These are phyloP conservation scores for Patella pellucida DNA, from an alignment of 2,888 invertebrate genomes.

Conservation along the genomic window DNA sequence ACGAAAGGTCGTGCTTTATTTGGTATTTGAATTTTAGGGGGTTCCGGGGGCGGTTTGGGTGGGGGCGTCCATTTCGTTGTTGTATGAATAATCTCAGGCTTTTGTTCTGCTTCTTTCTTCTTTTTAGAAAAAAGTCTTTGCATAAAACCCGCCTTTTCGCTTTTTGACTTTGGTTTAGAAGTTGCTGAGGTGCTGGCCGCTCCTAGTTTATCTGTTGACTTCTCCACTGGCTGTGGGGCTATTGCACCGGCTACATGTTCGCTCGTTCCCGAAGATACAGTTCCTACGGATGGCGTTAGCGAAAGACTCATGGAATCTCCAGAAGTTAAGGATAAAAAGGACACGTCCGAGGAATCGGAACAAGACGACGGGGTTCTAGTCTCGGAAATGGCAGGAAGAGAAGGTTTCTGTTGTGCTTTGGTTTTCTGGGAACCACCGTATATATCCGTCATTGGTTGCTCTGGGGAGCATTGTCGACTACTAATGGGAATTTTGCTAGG, in stretches of 20 bases:
- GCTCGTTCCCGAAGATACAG: conserved; percentile 21
- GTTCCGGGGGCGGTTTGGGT: conserved; percentile 28
- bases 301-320: conserved; percentile 21
- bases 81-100: conserved; percentile 13
- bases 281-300: conserved; percentile 17
- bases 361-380: conserved; percentile 44
- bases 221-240: conserved; percentile 29
- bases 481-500: conserved; percentile 43
- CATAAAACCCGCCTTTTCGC: conserved; percentile 55
- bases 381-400: conserved; percentile 45
- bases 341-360: conserved; percentile 40
- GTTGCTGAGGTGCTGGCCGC: conserved; percentile 3
- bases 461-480: conserved; percentile 26
- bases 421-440: conserved; percentile 18
- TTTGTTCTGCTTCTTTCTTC: conserved; percentile 46
- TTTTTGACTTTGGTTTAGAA: conserved; percentile 33
- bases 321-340: conserved; percentile 33
- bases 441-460: conserved; percentile 22
- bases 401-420: conserved; percentile 35
- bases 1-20: conserved; percentile 58
- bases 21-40: conserved; percentile 34
- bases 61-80: conserved; percentile 13
- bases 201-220: conserved; percentile 23
- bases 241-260: conserved; percentile 14
- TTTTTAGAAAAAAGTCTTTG: conserved; percentile 60